Evolutionary conservation across 2,888 invertebrate species (phyloP).

Genomic region (Acleris cristana): DNA sequence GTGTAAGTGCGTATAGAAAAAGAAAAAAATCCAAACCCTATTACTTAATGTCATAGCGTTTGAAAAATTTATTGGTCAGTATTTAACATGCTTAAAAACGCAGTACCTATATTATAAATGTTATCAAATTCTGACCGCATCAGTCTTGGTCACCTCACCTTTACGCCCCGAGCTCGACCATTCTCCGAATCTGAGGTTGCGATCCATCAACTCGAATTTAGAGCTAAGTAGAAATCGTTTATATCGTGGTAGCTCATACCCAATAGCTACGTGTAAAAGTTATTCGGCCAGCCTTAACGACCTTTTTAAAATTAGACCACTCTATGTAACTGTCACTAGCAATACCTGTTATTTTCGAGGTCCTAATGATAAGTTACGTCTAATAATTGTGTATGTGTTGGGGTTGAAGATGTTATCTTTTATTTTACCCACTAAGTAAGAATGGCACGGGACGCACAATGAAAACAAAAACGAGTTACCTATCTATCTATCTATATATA

Average conservation of each 20-base stretch:
- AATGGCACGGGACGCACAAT: background rate
- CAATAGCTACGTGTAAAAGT: constrained; percentile 16
- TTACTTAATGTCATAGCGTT: too few species aligned
- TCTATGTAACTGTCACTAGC: constrained; percentile 50
- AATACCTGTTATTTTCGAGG: constrained; percentile 65
- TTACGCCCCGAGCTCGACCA: too few species aligned
- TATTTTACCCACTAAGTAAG: constrained; percentile 53
- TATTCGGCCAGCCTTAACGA: constrained; percentile 41
- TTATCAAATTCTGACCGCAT: too few species aligned
- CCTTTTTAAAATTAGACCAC: constrained; percentile 53
- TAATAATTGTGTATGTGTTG: constrained; percentile 59
- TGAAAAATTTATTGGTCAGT: too few species aligned
- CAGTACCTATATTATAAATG: too few species aligned
- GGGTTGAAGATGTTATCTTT: constrained; percentile 59
- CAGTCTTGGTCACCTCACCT: too few species aligned
- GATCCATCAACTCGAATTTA: too few species aligned
- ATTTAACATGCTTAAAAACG: too few species aligned
- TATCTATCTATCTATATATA: too few species aligned
- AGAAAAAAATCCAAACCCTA: too few species aligned
- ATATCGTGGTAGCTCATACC: constrained; percentile 32
- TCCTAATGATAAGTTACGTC: constrained; percentile 70
- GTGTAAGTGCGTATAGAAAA: too few species aligned
- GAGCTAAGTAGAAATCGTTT: constrained; percentile 11
- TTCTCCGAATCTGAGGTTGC: too few species aligned
- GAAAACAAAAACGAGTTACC: background rate